phyloP scores from a whole-genome alignment of 2,797 vertebrate species.

The Luscinia luscinia region DNA sequence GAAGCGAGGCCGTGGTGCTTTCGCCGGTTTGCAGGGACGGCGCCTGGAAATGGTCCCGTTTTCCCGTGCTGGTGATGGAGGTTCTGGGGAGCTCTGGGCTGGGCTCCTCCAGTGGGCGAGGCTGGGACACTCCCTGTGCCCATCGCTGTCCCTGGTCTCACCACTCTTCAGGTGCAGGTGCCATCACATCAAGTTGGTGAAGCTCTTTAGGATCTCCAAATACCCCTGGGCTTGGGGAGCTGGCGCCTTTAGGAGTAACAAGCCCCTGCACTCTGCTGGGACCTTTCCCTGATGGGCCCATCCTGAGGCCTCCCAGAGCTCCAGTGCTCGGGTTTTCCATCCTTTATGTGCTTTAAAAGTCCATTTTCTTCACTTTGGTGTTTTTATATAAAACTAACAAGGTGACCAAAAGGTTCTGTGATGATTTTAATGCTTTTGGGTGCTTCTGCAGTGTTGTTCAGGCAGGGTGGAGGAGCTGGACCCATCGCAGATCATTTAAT shows the following conservation, averaged over 20 bases:
- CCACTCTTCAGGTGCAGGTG: background rate
- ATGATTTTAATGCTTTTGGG: rapidly evolving
- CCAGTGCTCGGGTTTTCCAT: rapidly evolving
- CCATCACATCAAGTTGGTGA: background rate
- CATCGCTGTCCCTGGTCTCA: rapidly evolving
- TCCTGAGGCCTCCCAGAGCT: background rate
- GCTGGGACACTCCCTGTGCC: background rate
- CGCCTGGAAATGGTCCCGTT: background rate
- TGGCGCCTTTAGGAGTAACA: background rate
- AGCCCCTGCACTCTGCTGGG: rapidly evolving
- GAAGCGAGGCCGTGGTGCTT: background rate
- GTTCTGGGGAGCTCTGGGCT: background rate
- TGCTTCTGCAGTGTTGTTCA: background rate
- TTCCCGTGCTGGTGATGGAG: background rate
- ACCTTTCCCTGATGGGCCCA: rapidly evolving
- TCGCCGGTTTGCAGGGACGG: background rate
- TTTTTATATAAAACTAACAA: background rate
- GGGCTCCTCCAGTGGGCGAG: background rate
- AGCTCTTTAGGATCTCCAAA: background rate
- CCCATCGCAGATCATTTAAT: background rate
- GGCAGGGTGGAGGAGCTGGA: background rate
- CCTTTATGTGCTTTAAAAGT: background rate
- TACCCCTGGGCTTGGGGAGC: background rate
- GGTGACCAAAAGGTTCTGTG: rapidly evolving
- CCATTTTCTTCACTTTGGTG: rapidly evolving